These are phyloP conservation scores for Galeopterus variegatus DNA, from an alignment of 2,113 vertebrate species.

Conservation along the genomic window DNA sequence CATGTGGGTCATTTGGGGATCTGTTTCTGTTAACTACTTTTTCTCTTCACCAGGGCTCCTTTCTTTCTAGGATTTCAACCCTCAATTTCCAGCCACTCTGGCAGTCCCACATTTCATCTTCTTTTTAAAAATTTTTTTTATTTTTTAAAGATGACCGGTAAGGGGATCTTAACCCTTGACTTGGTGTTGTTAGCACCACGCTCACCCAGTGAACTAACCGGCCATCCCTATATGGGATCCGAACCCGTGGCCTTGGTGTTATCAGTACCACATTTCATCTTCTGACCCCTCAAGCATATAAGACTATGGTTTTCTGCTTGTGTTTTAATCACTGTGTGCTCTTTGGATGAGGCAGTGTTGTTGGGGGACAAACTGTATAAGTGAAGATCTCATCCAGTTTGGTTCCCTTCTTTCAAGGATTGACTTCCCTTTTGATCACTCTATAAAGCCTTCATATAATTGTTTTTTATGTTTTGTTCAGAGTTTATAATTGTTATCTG, in stretches of 20 bases:
- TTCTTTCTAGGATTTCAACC: neutral
- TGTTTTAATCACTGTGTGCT: neutral
- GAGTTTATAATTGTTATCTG: neutral
- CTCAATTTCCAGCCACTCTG: neutral
- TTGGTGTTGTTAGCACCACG: too few relatives aligned
- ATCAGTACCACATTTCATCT: neutral
- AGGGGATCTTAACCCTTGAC: too few relatives aligned
- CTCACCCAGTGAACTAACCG: too few relatives aligned
- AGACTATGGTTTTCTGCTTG: neutral
- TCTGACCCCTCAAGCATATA: neutral
- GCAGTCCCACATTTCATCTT: neutral
- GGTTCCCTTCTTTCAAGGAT: neutral
- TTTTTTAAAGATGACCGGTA: too few relatives aligned
- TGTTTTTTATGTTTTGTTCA: slow-evolving; percentile 9
- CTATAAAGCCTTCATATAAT: neutral
- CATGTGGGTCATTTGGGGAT: neutral
- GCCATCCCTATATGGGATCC: too few relatives aligned
- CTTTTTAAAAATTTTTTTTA: neutral
- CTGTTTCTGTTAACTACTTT: neutral
- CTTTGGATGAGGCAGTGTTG: neutral
- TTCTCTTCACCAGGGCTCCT: neutral
- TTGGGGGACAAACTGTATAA: neutral
- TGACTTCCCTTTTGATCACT: neutral
- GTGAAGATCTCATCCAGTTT: neutral
- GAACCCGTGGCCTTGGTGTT: too few relatives aligned